Evolutionary conservation across 2,888 invertebrate genomes (phyloP), one percentile per base, ranked within the genome.

Genomic region (Heterodera filipjevi): DNA sequence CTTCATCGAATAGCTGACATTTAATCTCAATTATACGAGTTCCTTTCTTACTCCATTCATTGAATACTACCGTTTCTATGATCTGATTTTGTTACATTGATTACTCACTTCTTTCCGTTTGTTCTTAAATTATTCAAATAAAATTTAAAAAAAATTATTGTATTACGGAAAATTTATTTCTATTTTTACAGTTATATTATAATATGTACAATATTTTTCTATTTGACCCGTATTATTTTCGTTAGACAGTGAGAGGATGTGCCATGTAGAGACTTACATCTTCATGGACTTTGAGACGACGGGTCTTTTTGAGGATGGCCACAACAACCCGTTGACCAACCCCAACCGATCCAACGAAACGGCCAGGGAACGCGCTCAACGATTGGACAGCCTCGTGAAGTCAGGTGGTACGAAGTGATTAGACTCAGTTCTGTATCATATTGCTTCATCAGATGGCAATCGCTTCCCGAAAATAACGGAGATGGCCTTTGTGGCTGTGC

Each of bases 401-500:
- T 75, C 75, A 75, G 75, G 75, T 75, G 32, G 16, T 5, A 33
- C 66, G 35, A 73, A n/a, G 22, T 27, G 39, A 46, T 46, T 32
- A 3, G 10, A 27, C 27, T 30, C 27, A 10, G 27, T 32, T 2
- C n/a, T n/a, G n/a, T n/a, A n/a, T n/a, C n/a, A n/a, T n/a, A n/a
- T 16, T 27, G 12, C 14, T 10, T 30, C 6, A 49, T 27, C 2
- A 75, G 53, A 75, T 64, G 35, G 75, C n/a, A 66, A 68, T 22
- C 53, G 35, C 46, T 66, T 44, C 44, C 75, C 75, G 30, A 66
- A 77, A 27, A 85, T 87, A 59, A 86, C 86, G 10, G 87, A 87
- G 73, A 80, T 87, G 77, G 81, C 85, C 10, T 84, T 87, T 66
- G 79, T 86, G n/a, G 80, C 85, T 22, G 83, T 87, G 14, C 80